Evolutionary conservation across 2,797 vertebrate genomes (phyloP), one percentile per base, ranked within the genome.

Genomic region (Epinephelus malabaricus): DNA sequence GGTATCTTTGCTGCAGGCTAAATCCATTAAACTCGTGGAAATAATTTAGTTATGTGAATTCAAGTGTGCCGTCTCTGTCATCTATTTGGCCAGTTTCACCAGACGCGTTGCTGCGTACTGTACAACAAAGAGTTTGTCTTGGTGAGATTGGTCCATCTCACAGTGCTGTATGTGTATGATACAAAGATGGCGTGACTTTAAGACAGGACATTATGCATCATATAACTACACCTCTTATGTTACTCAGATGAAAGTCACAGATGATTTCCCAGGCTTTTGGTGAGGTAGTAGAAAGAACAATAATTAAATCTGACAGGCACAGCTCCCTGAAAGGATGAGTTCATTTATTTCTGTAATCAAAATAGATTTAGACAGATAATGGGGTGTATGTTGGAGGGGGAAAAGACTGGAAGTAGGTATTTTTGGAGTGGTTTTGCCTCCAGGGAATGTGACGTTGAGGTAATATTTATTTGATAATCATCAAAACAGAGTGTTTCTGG

Each of bases 391-490:
- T 81, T 76, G 43, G 69, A 76, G 63, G 64, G 38, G 34, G 27
- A 30, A 67, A 65, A 43, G 30, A 69, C n/a, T 79, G 23, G 19
- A 34, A 59, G 47, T 53, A 59, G 60, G 55, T 86, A 87, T 79
- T 88, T 89, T 72, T 78, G 50, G 78, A 83, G 21, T 27, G 9
- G 30, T 78, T 53, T 34, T 66, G 51, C 65, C 74, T 12, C 30
- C 3, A 18, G 76, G 84, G 69, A 61, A 61, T 56, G 51, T 70
- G 61, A 83, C 55, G 64, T 71, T 49, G 13, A 83, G 78, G 76
- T 81, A 68, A 73, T 79, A 77, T 82, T 87, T 81, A 51, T 90
- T 85, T 86, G 78, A 91, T 86, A 72, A 79, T 85, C 66, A 82
- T 88, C 75, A 61, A 82, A 87, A 79, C 67, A 23, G 71, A 74